Evolutionary conservation across 2,113 vertebrate genomes (phyloP).

Genomic region (Gnathonemus echidnorhynchus): DNA sequence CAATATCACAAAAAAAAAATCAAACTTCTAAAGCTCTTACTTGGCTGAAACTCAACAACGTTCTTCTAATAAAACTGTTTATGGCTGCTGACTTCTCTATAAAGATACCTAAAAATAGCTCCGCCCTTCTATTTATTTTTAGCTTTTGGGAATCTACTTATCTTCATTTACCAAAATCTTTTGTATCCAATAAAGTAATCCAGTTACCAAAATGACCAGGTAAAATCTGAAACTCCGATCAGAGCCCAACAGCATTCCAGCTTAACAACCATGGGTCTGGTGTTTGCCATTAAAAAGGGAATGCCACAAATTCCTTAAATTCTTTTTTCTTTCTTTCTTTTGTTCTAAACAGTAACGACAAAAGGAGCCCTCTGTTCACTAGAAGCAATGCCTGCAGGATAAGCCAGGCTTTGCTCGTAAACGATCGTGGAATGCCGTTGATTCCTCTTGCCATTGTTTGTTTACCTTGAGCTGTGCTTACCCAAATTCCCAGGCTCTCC

Average conservation of each 20-base stretch:
- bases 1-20: neutral
- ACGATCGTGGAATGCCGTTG: constrained; percentile 4
- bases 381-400: neutral
- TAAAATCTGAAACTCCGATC: neutral
- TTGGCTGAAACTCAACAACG: neutral
- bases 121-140: neutral
- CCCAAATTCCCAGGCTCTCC: neutral
- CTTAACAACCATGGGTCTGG: neutral
- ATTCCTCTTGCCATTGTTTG: constrained; percentile 8
- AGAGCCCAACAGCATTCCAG: neutral
- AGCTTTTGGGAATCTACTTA: neutral
- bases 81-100: neutral
- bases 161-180: neutral
- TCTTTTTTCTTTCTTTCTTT: neutral
- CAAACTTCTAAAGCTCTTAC: neutral
- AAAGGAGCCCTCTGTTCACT: neutral
- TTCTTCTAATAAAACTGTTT: neutral
- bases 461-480: neutral
- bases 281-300: neutral
- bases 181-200: constrained; percentile 1
- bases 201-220: neutral
- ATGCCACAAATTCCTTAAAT: neutral
- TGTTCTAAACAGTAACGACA: neutral
- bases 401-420: neutral
- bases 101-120: neutral